Evolutionary conservation across 2,888 invertebrate species (phyloP), one percentile per base, ranked within the genome.

Genomic region (Mactromeris polynyma): DNA sequence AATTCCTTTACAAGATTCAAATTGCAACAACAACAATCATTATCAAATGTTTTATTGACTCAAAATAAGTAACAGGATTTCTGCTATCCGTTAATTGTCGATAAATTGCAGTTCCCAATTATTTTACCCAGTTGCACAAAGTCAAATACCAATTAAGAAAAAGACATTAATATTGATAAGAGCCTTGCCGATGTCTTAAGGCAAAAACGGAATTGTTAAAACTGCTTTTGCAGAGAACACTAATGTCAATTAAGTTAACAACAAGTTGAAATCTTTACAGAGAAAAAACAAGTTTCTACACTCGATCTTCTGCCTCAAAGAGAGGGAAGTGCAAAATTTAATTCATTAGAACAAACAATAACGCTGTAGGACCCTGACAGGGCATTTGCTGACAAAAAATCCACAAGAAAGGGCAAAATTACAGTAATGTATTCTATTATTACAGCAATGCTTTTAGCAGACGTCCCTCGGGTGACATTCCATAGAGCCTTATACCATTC

Each of bases 361-460:
- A 73, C 36, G 36, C 79, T 73, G 73, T 73, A 73, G 73, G 73
- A 73, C 36, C 33, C n/a, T 36, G 73, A 19, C 73, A 73, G 73
- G 73, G 73, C 26, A 33, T 73, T 73, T 73, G 73, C 36, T 21
- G 73, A 21, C 36, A 54, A 84, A 51, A 54, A 69, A 33, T 46
- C 26, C 51, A n/a, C 33, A 46, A 33, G 54, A 78, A 84, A 84
- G 51, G 78, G 54, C 78, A 78, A 84, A 51, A 84, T 54, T 54
- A 26, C 77, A 77, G 46, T 84, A 84, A 84, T 84, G 84, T 84
- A 84, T 84, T 84, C 84, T 84, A 84, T 84, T 84, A 84, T 84
- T 84, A 84, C 84, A 77, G 38, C 86, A 83, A 87, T 87, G 86
- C 86, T 87, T 87, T 87, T 87, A 87, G 82, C 82, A 77, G 85